Percentiles rank a stretch among this genome's conserved stretches.
Evolutionary conservation across 2,797 vertebrate species (phyloP).

Genomic region (Sitta carolinensis): DNA sequence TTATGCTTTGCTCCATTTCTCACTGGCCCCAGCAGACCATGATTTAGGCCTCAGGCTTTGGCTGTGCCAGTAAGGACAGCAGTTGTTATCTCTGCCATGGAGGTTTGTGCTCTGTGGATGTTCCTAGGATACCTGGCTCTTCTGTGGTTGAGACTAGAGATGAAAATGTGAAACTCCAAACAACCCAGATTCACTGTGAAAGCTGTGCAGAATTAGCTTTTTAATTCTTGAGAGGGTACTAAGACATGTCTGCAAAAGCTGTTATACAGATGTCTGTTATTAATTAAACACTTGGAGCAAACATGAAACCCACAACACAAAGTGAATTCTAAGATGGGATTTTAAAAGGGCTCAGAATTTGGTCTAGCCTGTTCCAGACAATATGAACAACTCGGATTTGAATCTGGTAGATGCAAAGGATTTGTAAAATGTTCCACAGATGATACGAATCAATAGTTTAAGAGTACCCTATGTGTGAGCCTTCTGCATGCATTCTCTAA

Average conservation of each 20-base stretch:
- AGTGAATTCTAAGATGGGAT: background rate
- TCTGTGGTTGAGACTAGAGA: background rate
- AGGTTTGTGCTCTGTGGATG: background rate
- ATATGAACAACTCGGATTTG: background rate
- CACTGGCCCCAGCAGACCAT: background rate
- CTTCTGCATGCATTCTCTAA: slow-evolving; percentile 65
- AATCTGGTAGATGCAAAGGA: background rate
- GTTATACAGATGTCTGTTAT: background rate
- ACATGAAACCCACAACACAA: background rate
- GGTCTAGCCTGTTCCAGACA: background rate
- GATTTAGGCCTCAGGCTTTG: background rate
- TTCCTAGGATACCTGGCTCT: background rate
- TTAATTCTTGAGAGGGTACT: background rate
- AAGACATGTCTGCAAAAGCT: slow-evolving; percentile 1
- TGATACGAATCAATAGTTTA: background rate
- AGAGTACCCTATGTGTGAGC: slow-evolving; percentile 21
- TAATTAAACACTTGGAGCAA: slow-evolving; percentile 25
- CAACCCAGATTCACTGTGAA: background rate
- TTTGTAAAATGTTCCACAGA: background rate
- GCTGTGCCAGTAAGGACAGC: background rate
- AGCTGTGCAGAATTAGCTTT: background rate
- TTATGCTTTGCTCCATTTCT: background rate
- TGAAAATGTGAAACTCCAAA: background rate
- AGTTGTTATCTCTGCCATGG: background rate
- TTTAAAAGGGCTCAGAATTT: background rate